Conservation (phyloP, 2,113 vertebrate genomes). For the Sorex araneus region DNA sequence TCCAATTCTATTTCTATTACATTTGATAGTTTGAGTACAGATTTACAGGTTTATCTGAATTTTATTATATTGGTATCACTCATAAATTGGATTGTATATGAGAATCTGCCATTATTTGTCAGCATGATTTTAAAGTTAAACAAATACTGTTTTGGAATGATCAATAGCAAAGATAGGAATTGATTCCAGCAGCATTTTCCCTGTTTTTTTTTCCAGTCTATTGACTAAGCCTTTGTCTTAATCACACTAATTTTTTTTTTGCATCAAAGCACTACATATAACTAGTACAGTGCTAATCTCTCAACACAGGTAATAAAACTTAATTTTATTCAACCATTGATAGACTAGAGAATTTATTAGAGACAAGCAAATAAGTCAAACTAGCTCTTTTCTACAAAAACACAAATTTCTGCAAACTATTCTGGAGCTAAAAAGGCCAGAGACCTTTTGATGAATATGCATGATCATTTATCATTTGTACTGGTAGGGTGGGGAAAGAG, state of each 20-base stretch:
- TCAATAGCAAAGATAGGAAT: background rate
- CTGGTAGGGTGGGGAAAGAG: fast-evolving
- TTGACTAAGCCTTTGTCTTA: background rate
- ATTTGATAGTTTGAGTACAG: background rate
- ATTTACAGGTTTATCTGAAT: background rate
- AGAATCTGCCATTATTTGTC: background rate
- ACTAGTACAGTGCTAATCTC: background rate
- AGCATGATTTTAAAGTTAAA: background rate
- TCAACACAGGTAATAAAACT: background rate
- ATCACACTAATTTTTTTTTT: background rate
- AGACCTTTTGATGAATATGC: background rate
- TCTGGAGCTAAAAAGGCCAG: background rate
- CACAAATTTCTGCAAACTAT: background rate
- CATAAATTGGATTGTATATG: background rate
- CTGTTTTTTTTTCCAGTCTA: background rate
- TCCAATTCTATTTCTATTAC: background rate
- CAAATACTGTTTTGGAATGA: background rate
- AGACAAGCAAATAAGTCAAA: background rate
- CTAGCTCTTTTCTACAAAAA: background rate
- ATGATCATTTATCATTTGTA: background rate
- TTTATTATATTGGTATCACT: background rate
- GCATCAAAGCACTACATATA: background rate
- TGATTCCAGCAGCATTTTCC: background rate
- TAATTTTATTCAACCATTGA: background rate
- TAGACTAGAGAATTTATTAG: background rate